phyloP scores from a whole-genome alignment of 2,113 vertebrate genomes.

The Nesogale talazaci region DNA sequence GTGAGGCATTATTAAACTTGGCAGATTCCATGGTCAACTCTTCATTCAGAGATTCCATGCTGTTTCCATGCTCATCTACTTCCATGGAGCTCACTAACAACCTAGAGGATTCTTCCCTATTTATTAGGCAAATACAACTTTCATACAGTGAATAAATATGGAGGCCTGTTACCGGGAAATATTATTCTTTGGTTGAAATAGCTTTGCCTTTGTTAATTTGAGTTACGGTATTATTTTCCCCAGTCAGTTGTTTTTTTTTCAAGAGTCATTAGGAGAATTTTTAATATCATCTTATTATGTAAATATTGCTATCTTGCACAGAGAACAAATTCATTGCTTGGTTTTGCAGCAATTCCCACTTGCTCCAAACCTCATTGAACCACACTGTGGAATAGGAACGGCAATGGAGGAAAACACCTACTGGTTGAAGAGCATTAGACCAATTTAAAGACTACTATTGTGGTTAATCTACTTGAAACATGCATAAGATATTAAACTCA shows the following conservation, averaged over 20 bases:
- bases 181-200: neutral
- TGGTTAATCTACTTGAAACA: constrained; percentile 54
- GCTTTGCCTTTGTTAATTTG: neutral
- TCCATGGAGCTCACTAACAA: too few relatives aligned
- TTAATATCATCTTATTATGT: constrained; percentile 40
- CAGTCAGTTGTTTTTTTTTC: constrained; percentile 39
- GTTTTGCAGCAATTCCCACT: constrained; percentile 5
- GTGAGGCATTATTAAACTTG: neutral
- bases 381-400: neutral
- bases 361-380: neutral
- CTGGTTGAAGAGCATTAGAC: neutral
- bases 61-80: neutral
- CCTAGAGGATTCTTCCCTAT: neutral
- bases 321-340: constrained; percentile 31
- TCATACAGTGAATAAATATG: neutral
- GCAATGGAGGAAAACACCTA: neutral
- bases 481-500: constrained; percentile 32
- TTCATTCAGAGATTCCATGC: neutral
- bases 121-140: neutral
- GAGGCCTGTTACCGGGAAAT: neutral
- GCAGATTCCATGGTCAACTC: neutral
- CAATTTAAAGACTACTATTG: constrained; percentile 17
- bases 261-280: constrained; percentile 28
- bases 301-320: constrained; percentile 1
- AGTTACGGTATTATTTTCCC: neutral